A percentile compares a stretch with the other conserved stretches of the same genome.
These are phyloP conservation scores for Tinea trinotella DNA, from an alignment of 2,888 invertebrate species.

Conservation along the genomic window DNA sequence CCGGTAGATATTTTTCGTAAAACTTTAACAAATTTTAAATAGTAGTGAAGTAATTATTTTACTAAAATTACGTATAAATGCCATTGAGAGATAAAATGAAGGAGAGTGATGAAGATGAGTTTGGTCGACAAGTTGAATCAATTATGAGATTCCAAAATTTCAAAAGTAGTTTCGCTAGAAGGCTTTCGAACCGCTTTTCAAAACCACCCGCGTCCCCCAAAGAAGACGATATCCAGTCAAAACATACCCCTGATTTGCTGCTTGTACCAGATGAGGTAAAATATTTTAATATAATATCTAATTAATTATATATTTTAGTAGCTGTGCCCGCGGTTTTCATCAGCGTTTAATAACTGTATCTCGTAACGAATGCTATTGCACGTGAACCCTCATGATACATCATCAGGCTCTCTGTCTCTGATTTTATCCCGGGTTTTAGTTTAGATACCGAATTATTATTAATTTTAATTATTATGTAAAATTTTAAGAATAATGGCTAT, in stretches of 20 bases:
- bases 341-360: too few species aligned
- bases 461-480: too few species aligned
- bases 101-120: slow-evolving; percentile 36
- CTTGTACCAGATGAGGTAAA: slow-evolving; percentile 1
- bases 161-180: slow-evolving; percentile 63
- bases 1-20: background rate
- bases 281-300: background rate
- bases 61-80: background rate
- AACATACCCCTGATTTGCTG: background rate
- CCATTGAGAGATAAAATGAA: background rate
- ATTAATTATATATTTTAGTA: too few species aligned
- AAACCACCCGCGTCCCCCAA: slow-evolving; percentile 32
- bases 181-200: slow-evolving; percentile 57
- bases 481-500: too few species aligned
- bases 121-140: slow-evolving; percentile 56
- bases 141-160: slow-evolving; percentile 66
- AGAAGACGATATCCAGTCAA: background rate
- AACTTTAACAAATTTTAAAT: background rate
- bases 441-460: too few species aligned
- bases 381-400: too few species aligned
- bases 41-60: background rate
- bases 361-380: too few species aligned
- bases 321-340: too few species aligned
- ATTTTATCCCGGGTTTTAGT: too few species aligned
- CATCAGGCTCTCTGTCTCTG: too few species aligned